Conservation (phyloP, 1,140 invertebrate genomes). For the Zaprionus gabonicus region DNA sequence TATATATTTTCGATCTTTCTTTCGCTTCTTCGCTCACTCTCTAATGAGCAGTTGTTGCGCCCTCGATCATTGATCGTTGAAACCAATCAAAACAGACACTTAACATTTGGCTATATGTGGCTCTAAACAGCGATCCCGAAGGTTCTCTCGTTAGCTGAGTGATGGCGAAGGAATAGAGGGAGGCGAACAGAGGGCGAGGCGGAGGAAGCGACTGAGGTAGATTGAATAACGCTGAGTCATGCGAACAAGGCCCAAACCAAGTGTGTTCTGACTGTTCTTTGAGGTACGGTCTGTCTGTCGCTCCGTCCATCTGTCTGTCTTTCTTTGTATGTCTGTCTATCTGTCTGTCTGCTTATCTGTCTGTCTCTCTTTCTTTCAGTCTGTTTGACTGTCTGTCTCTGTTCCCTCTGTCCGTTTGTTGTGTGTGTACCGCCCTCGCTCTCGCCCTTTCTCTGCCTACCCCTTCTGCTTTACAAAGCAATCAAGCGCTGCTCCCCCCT, state of each 20-base stretch:
- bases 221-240: conserved; percentile 63
- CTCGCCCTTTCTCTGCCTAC: not conserved
- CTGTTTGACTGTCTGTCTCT: not conserved
- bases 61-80: conserved; percentile 49
- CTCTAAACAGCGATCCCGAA: not conserved
- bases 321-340: not conserved
- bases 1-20: not conserved
- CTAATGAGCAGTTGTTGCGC: conserved; percentile 16
- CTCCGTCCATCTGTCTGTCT: conserved; percentile 6
- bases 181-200: not conserved
- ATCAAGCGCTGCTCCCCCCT: conserved; percentile 53
- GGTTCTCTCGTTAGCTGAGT: conserved; percentile 53
- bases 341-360: not conserved
- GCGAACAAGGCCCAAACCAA: conserved; percentile 50
- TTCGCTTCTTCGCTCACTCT: not conserved
- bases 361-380: not conserved
- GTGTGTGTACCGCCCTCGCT: conserved; percentile 45
- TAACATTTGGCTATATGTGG: conserved; percentile 63
- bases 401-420: conserved; percentile 5
- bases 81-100: conserved; percentile 82
- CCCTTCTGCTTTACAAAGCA: conserved; percentile 36
- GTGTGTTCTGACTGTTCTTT: conserved; percentile 8
- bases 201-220: not conserved
- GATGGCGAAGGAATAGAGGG: conserved; percentile 9
- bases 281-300: conserved; percentile 5